A percentile compares a stretch with the other conserved stretches of the same genome.
Conservation (phyloP, 2,113 vertebrate genomes). For the Bubo blakistoni region DNA sequence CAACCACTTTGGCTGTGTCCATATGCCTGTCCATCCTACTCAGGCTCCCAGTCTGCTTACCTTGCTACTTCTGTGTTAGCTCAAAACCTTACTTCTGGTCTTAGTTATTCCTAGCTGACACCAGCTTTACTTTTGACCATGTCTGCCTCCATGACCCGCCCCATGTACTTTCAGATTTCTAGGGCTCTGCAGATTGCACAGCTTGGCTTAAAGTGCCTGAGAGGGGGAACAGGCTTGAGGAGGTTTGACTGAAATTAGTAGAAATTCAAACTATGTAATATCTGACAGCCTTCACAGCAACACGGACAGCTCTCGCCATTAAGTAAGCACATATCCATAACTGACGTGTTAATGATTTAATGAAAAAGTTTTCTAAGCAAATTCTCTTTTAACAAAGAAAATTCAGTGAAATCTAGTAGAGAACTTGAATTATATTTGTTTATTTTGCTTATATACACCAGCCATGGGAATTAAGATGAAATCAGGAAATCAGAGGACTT, state of each 20-base stretch:
- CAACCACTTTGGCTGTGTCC: neutral
- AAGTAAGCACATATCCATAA: neutral
- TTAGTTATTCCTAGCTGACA: neutral
- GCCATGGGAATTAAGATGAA: neutral
- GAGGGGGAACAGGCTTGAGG: neutral
- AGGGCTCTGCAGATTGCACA: neutral
- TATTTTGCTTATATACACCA: neutral
- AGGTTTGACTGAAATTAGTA: neutral
- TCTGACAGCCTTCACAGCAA: neutral
- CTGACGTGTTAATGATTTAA: neutral
- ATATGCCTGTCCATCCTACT: neutral
- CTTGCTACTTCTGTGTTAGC: neutral
- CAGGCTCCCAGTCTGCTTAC: neutral
- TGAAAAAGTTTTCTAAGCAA: neutral
- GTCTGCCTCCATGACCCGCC: neutral
- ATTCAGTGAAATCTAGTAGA: neutral
- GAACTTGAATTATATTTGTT: neutral
- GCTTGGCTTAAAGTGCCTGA: neutral
- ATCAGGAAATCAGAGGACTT: neutral
- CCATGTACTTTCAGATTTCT: neutral
- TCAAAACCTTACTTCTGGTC: neutral
- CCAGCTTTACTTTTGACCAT: neutral
- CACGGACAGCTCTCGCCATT: neutral
- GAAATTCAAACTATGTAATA: neutral
- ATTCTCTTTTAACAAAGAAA: neutral